Evolutionary conservation across 2,113 vertebrate genomes (phyloP), one percentile per base, ranked within the genome.

Genomic region (Halichoeres trimaculatus): DNA sequence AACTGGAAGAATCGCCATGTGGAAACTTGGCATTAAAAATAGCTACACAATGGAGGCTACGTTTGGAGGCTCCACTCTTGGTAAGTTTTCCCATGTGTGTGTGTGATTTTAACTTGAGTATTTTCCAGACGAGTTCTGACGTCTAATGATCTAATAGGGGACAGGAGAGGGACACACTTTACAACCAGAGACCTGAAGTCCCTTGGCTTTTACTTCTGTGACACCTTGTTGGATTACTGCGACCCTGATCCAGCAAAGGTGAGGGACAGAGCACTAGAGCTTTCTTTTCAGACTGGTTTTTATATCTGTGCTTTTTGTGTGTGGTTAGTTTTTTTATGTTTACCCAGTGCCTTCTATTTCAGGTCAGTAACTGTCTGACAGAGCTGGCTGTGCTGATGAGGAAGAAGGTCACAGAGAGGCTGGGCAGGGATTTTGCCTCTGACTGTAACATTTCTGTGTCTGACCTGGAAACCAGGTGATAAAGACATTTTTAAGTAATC

Each of bases 11-110:
- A 93, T 98, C 0, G 94, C 92, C 74, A 97, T 98, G 97, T 97
- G 97, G 98, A 93, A 80, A 63, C 90, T 98, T 72, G 98, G 97
- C 0, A 92, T 98, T 86, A 86, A 84, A 47, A 96, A 98, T 93
- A 99, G 97, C 92, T 99, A 96, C 63, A 99, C 97, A 10, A 91
- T 99, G 93, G 98, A 98, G 85, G 94, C 94, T 0, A 95, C 95
- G 0, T 98, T 99, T 19, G 91, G 96, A 0, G 97, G 97, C 51
- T 97, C 97, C 53, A 95, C 96, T 0, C 85, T 99, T 30, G 96
- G 98, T 97, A 79, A 92, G 88, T 51, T 52, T 52, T 2, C 67
- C 5, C 10, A 4, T 59, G 35, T 50, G n/a, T 30, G 11, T 48
- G 0, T 56, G 8, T 55, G 16, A 36, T 36, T 35, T 10, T 45